phyloP scores from a whole-genome alignment of 2,113 vertebrate species.

The Stigmatopora nigra region DNA sequence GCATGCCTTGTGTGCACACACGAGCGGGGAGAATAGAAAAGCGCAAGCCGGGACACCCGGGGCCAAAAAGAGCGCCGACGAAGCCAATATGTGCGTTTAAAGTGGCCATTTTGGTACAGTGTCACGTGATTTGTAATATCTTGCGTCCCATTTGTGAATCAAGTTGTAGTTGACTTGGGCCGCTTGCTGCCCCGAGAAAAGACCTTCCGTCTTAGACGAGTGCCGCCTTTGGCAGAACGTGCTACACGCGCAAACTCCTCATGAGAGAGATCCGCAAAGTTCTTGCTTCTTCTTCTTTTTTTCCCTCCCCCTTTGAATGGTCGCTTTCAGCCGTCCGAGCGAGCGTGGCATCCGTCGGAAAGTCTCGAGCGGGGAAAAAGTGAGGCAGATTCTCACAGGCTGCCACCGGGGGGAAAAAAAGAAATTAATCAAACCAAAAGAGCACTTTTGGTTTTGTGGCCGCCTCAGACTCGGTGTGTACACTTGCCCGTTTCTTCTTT shows the following conservation, averaged over 20 bases:
- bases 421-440: conserved; percentile 11
- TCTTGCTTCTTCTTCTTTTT: neutral
- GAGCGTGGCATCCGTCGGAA: conserved; percentile 32
- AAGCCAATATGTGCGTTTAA: neutral
- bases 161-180: no score
- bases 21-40: conserved; percentile 30
- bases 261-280: conserved; percentile 22
- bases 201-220: no score
- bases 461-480: conserved; percentile 30
- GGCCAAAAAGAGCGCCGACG: conserved; percentile 28
- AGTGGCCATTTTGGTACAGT: neutral
- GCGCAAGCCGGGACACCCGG: conserved; percentile 36
- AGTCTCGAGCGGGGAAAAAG: conserved; percentile 15
- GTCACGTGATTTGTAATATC: no score
- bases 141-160: no score
- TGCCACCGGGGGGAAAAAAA: conserved; percentile 38
- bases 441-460: conserved; percentile 43
- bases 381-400: conserved; percentile 17
- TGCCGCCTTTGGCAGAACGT: no score
- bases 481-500: conserved; percentile 45
- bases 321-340: conserved; percentile 22
- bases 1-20: no score
- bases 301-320: conserved; percentile 12
- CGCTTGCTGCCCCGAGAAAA: no score
- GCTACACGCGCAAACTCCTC: neutral